Percentiles rank a stretch among this genome's conserved stretches.
phyloP scores from a whole-genome alignment of 2,888 invertebrate genomes.

The Drosophila emarginata region DNA sequence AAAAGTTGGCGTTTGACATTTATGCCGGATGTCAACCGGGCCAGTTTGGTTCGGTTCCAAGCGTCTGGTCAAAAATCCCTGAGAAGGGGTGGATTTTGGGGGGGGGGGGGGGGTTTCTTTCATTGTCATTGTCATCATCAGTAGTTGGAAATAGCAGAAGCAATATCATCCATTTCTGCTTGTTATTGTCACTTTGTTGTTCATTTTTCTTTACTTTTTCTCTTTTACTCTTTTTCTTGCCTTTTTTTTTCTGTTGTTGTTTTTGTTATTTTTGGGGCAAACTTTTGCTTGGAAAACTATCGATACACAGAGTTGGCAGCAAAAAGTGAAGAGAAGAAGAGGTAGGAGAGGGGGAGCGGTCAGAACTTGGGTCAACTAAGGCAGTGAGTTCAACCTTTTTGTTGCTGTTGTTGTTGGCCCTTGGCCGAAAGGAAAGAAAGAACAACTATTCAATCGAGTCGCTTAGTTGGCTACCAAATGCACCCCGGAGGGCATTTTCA shows the following conservation, averaged over 20 bases:
- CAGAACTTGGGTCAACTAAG: neutral
- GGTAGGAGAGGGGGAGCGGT: neutral
- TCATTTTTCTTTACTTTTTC: slow-evolving; percentile 4
- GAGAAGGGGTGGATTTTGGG: too few species aligned
- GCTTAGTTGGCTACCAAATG: slow-evolving; percentile 54
- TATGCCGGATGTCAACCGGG: slow-evolving; percentile 73
- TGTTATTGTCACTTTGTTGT: slow-evolving; percentile 69
- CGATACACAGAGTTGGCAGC: slow-evolving; percentile 48
- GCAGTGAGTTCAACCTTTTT: slow-evolving; percentile 59
- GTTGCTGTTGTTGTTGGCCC: slow-evolving; percentile 30
- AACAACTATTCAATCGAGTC: slow-evolving; percentile 71
- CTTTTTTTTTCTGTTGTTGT: slow-evolving; percentile 18
- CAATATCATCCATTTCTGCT: slow-evolving; percentile 65
- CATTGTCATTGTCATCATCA: slow-evolving; percentile 63
- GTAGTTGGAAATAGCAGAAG: neutral
- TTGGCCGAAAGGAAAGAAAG: slow-evolving; percentile 36
- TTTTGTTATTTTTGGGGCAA: slow-evolving; percentile 30
- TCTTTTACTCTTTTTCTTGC: neutral
- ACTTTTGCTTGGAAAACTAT: slow-evolving; percentile 63
- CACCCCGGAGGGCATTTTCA: slow-evolving; percentile 73
- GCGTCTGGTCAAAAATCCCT: slow-evolving; percentile 37
- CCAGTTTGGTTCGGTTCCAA: slow-evolving; percentile 28
- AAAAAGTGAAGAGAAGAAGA: neutral
- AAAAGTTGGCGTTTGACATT: slow-evolving; percentile 75
- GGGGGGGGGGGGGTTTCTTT: slow-evolving; percentile 9